Conservation (phyloP, 2,113 vertebrate species). For the Dunckerocampus dactyliophorus region DNA sequence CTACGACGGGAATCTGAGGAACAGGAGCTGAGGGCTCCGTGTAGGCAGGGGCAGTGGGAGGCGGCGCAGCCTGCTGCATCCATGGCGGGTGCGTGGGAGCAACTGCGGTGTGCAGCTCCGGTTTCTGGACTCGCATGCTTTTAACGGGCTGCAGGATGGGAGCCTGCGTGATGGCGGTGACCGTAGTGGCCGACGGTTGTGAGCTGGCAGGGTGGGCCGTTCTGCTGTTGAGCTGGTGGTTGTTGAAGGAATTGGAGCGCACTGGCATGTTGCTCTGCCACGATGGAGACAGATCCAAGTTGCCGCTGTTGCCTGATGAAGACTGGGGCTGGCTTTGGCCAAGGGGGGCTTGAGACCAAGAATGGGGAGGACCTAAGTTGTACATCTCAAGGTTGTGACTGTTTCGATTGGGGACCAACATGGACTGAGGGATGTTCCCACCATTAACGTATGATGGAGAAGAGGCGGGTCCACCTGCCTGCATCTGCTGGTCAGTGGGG, state of each 20-base stretch:
- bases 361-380: slow-evolving; percentile 72
- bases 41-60: slow-evolving; percentile 53
- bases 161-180: slow-evolving; percentile 92
- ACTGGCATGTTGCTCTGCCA: slow-evolving; percentile 86
- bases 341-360: slow-evolving; percentile 82
- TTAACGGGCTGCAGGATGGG: slow-evolving; percentile 93
- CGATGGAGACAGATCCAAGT: slow-evolving; percentile 78
- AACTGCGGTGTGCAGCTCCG: slow-evolving; percentile 91
- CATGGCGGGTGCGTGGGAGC: slow-evolving; percentile 92
- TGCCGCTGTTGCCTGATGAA: slow-evolving; percentile 73
- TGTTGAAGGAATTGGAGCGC: slow-evolving; percentile 94
- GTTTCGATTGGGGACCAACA: slow-evolving; percentile 86
- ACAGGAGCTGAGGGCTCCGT: slow-evolving; percentile 49
- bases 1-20: slow-evolving; percentile 42
- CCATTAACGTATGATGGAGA: slow-evolving; percentile 82
- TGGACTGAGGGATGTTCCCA: slow-evolving; percentile 77
- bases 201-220: slow-evolving; percentile 76
- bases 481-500: slow-evolving; percentile 84
- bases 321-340: slow-evolving; percentile 70
- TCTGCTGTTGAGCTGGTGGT: slow-evolving; percentile 74
- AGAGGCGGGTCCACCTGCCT: slow-evolving; percentile 77
- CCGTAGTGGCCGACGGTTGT: slow-evolving; percentile 89
- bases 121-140: slow-evolving; percentile 91
- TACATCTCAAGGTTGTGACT: slow-evolving; percentile 93
- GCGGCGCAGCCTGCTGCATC: slow-evolving; percentile 72